These are phyloP conservation scores for Nesoenas mayeri DNA, from an alignment of 2,113 vertebrate genomes.

Conservation along the genomic window DNA sequence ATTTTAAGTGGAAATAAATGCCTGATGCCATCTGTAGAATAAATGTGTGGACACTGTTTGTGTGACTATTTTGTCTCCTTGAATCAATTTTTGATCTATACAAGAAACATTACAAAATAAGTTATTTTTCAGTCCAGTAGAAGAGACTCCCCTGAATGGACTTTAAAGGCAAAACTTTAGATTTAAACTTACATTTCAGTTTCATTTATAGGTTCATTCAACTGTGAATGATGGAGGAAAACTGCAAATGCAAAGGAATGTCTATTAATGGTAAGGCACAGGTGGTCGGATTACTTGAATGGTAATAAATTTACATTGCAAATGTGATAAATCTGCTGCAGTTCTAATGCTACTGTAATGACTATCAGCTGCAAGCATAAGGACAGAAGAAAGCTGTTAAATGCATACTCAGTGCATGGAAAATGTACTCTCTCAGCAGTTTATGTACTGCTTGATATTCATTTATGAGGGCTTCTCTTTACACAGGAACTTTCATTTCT, in stretches of 20 bases:
- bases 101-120: background rate
- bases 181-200: constrained; percentile 26
- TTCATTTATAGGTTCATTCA: constrained; percentile 21
- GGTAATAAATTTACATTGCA: constrained; percentile 64
- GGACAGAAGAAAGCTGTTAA: constrained; percentile 44
- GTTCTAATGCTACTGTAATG: constrained; percentile 52
- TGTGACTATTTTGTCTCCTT: background rate
- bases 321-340: constrained; percentile 55
- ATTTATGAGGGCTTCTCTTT: constrained; percentile 34
- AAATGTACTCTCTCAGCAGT: constrained; percentile 51
- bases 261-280: constrained; percentile 42
- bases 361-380: constrained; percentile 57
- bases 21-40: background rate
- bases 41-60: background rate
- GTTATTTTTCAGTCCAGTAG: background rate
- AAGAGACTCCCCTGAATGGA: background rate
- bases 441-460: constrained; percentile 39
- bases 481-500: constrained; percentile 8
- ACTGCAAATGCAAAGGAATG: background rate
- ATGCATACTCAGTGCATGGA: constrained; percentile 33
- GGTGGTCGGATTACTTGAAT: constrained; percentile 44
- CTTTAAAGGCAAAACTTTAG: background rate
- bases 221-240: background rate
- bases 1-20: background rate
- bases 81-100: background rate